These are phyloP conservation scores for Leptatherina wallacei DNA, from an alignment of 2,797 vertebrate genomes.

Conservation along the genomic window DNA sequence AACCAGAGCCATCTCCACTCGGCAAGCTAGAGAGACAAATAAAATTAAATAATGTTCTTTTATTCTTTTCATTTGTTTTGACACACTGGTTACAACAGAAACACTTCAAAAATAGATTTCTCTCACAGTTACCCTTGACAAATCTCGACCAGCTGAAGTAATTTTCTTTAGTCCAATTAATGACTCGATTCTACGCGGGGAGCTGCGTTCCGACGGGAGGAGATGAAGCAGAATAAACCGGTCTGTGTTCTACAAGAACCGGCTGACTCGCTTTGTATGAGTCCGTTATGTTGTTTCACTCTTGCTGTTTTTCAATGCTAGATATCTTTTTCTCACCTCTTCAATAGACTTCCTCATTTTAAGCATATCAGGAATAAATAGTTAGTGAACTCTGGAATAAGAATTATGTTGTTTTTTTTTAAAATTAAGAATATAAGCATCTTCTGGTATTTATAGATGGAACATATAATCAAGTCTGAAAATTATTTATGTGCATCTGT, in stretches of 20 bases:
- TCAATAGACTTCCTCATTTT: not conserved
- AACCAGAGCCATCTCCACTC: conserved; percentile 32
- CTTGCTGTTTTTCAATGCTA: conserved; percentile 19
- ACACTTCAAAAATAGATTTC: conserved; percentile 20
- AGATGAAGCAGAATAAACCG: conserved; percentile 31
- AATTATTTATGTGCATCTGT: not conserved
- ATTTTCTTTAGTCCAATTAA: conserved; percentile 45
- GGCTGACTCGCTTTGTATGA: conserved; percentile 9
- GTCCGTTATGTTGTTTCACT: conserved; percentile 4
- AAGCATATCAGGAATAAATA: not conserved
- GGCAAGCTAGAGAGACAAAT: conserved; percentile 49
- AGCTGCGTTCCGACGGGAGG: conserved; percentile 15
- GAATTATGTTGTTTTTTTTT: not conserved
- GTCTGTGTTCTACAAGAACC: conserved; percentile 36
- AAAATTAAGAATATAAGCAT: not conserved
- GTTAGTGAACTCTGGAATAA: not conserved
- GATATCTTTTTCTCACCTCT: conserved; percentile 2
- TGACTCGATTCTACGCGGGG: conserved; percentile 31
- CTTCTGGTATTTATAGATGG: not conserved
- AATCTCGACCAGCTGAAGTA: conserved; percentile 26
- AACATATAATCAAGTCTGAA: not conserved
- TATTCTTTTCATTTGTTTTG: conserved; percentile 39
- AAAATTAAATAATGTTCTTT: conserved; percentile 46
- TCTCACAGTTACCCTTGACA: conserved; percentile 35
- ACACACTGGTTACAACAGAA: conserved; percentile 25